A percentile compares a stretch with the other conserved stretches of the same genome.
Evolutionary conservation across 1,140 invertebrate species (phyloP).

Genomic region (Drosophila bipectinata): DNA sequence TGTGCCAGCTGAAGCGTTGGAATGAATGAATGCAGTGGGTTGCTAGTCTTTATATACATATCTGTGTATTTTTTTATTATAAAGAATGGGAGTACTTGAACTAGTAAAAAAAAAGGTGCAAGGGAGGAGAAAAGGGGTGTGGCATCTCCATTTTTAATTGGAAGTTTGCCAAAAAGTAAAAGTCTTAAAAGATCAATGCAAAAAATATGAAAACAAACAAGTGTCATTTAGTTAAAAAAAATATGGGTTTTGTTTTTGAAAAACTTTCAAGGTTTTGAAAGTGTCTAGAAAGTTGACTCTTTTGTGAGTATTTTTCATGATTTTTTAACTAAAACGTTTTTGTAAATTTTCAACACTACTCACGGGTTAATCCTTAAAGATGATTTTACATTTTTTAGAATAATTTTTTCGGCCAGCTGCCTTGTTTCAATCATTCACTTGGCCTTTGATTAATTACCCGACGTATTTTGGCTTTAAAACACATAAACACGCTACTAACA

Average conservation of each 20-base stretch:
- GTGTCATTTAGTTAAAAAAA: background rate
- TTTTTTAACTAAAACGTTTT: background rate
- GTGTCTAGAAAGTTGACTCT: slow-evolving; percentile 4
- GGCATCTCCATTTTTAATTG: slow-evolving; percentile 40
- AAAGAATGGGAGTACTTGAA: slow-evolving; percentile 58
- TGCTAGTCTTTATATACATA: background rate
- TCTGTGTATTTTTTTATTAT: background rate
- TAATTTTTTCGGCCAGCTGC: slow-evolving; percentile 6
- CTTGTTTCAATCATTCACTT: slow-evolving; percentile 8
- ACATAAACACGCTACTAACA: background rate
- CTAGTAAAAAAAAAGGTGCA: slow-evolving; percentile 41
- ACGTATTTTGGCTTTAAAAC: background rate
- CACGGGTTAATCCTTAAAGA: slow-evolving; percentile 11
- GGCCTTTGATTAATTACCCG: slow-evolving; percentile 14
- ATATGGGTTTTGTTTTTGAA: background rate
- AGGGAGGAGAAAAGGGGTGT: background rate
- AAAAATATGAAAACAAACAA: background rate
- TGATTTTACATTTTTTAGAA: background rate
- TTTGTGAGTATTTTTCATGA: slow-evolving; percentile 11
- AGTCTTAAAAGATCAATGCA: background rate
- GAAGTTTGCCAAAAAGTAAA: slow-evolving; percentile 54
- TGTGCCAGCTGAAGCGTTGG: slow-evolving; percentile 3
- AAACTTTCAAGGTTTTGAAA: background rate
- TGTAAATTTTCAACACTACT: slow-evolving; percentile 9
- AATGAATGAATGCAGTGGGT: slow-evolving; percentile 17